Evolutionary conservation across 2,888 invertebrate species (phyloP).

Genomic region (Baronia brevicornis): DNA sequence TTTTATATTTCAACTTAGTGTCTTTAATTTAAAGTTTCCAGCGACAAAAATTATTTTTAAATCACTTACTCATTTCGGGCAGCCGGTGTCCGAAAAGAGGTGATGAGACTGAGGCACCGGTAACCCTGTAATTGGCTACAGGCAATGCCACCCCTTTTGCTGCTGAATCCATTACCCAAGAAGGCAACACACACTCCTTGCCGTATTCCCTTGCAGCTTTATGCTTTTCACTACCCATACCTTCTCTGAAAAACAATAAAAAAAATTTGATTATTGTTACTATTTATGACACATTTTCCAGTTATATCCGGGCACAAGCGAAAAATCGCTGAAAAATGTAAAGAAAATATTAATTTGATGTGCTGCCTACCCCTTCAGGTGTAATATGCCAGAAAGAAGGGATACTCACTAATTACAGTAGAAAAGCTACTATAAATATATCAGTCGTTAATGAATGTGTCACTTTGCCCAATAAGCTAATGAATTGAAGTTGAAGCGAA

Average conservation of each 20-base stretch:
- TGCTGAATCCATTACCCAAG: slow-evolving; percentile 89
- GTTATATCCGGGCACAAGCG: no score
- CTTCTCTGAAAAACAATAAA: slow-evolving; percentile 57
- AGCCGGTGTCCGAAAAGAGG: slow-evolving; percentile 75
- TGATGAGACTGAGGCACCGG: slow-evolving; percentile 80
- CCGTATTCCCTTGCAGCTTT: slow-evolving; percentile 72
- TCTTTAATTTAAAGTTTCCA: no score
- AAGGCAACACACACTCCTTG: slow-evolving; percentile 80
- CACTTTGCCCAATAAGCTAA: no score
- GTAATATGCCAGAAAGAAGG: no score
- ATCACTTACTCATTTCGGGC: slow-evolving; percentile 64
- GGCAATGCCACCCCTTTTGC: slow-evolving; percentile 81
- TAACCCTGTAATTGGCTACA: slow-evolving; percentile 73
- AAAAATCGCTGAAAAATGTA: no score
- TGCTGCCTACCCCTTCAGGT: no score
- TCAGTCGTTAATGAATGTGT: no score
- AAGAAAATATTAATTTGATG: no score
- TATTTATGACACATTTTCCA: no score
- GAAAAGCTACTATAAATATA: no score
- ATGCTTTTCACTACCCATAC: slow-evolving; percentile 83
- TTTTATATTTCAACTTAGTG: no score
- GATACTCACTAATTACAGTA: neutral
- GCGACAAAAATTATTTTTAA: neutral
- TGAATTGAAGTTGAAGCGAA: no score
- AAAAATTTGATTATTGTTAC: neutral